Evolutionary conservation across 2,888 invertebrate genomes (phyloP).

Genomic region (Nemurella pictetii): DNA sequence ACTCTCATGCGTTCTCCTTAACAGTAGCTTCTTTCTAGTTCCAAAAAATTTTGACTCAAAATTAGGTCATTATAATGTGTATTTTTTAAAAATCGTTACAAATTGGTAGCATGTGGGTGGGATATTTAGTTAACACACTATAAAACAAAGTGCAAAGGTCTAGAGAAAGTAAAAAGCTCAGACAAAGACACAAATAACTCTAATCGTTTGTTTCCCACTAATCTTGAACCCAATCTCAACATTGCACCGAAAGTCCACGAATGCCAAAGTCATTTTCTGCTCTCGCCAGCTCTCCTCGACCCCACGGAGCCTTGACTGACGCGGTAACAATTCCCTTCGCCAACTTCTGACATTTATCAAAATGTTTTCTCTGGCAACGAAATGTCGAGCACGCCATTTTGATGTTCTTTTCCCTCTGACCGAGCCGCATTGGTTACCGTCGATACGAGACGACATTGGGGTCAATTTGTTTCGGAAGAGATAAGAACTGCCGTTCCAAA

Average conservation of each 20-base stretch:
- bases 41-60: no score
- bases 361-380: background rate
- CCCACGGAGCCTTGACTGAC: background rate
- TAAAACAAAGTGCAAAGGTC: background rate
- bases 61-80: no score
- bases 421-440: background rate
- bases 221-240: background rate
- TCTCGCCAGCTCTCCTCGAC: background rate
- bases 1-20: no score
- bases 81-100: no score
- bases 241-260: background rate
- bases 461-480: background rate
- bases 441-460: background rate
- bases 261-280: background rate
- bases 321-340: background rate
- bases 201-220: background rate
- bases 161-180: no score
- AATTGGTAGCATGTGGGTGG: background rate
- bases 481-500: background rate
- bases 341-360: background rate
- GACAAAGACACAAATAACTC: background rate
- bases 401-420: background rate
- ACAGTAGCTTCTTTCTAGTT: no score
- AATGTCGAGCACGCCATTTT: background rate
- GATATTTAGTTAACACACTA: background rate